Conservation (phyloP, 1,140 invertebrate species). For the Apis florea region DNA sequence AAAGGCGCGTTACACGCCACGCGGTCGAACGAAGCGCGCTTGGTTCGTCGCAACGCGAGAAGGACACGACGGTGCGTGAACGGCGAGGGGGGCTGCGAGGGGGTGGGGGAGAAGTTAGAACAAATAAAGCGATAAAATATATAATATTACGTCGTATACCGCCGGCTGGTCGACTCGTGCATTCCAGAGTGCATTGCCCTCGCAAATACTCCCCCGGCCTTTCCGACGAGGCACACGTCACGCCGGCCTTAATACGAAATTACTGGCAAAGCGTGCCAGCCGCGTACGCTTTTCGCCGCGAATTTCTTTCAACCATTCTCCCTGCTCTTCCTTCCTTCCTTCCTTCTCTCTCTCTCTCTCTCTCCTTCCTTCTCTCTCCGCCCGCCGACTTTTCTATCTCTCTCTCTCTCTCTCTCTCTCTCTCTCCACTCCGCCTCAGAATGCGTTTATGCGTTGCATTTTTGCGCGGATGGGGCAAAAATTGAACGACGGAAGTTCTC, state of each 20-base stretch:
- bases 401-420: too few species aligned
- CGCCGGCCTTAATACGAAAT: slow-evolving; percentile 70
- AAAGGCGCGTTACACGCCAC: slow-evolving; percentile 12
- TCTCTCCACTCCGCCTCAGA: too few species aligned
- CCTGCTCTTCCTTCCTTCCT: neutral
- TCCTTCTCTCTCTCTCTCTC: neutral
- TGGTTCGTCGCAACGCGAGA: slow-evolving; percentile 33
- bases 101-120: slow-evolving; percentile 71
- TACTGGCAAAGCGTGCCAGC: slow-evolving; percentile 59
- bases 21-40: slow-evolving; percentile 57
- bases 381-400: too few species aligned
- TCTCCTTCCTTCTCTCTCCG: neutral
- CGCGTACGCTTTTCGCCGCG: slow-evolving; percentile 54
- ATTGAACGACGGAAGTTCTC: too few species aligned
- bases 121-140: slow-evolving; percentile 79
- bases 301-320: slow-evolving; percentile 53
- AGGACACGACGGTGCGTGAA: slow-evolving; percentile 11
- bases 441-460: neutral
- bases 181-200: slow-evolving; percentile 80
- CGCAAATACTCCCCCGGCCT: slow-evolving; percentile 73
- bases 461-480: too few species aligned
- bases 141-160: slow-evolving; percentile 73
- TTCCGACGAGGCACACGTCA: slow-evolving; percentile 57
- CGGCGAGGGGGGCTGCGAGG: slow-evolving; percentile 11
- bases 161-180: slow-evolving; percentile 73